Evolutionary conservation across 2,113 vertebrate species (phyloP).

Genomic region (Tenebrosternarchus preto): DNA sequence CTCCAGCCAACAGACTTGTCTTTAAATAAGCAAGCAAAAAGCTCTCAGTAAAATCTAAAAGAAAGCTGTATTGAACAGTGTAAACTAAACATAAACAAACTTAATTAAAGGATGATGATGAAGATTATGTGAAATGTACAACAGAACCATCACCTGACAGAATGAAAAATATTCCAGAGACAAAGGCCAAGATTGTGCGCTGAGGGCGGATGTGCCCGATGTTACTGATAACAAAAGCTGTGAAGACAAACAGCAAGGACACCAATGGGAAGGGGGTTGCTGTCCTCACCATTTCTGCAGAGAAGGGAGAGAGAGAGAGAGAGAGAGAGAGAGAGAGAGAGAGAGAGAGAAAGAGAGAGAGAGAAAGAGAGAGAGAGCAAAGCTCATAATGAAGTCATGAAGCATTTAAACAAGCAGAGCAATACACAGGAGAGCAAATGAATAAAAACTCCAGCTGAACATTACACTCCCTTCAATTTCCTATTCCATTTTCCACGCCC

Average conservation of each 20-base stretch:
- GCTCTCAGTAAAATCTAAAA: background rate
- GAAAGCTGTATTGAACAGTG: too few relatives aligned
- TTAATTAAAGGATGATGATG: background rate
- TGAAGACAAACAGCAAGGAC: slow-evolving; percentile 90
- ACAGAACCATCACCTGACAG: slow-evolving; percentile 77
- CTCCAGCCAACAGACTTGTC: too few relatives aligned
- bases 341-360: too few relatives aligned
- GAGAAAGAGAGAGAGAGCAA: background rate
- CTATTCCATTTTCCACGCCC: background rate
- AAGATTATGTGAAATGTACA: background rate
- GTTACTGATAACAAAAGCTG: slow-evolving; percentile 89
- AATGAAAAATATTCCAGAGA: slow-evolving; percentile 92
- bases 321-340: too few relatives aligned
- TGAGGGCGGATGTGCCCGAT: slow-evolving; percentile 89
- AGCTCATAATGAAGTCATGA: background rate
- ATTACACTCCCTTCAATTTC: background rate
- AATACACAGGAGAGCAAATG: background rate
- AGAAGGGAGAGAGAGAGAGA: background rate
- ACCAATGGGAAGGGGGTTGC: slow-evolving; percentile 91
- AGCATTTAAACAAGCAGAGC: slow-evolving; percentile 8
- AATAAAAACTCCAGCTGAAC: background rate
- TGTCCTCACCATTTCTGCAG: slow-evolving; percentile 83
- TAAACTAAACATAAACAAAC: background rate
- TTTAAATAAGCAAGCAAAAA: background rate
- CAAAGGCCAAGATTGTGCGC: slow-evolving; percentile 87